Percentiles rank a stretch among this genome's conserved stretches.
These are phyloP conservation scores for Sinocyclocheilus anshuiensis DNA, from an alignment of 2,113 vertebrate species.

Conservation along the genomic window DNA sequence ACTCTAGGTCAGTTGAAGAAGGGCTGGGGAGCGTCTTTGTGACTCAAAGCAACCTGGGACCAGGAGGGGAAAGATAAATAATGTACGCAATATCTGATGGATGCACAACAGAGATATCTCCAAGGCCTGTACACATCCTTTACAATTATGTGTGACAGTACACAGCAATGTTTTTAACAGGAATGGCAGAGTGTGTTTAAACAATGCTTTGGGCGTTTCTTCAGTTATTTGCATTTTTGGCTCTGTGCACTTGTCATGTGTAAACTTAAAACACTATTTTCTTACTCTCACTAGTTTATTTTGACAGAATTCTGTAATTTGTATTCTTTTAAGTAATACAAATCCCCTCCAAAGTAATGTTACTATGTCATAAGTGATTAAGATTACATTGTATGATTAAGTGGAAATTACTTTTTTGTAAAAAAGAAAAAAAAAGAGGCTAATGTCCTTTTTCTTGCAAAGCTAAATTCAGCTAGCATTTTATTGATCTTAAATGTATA, in stretches of 20 bases:
- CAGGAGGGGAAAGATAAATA: conserved; percentile 71
- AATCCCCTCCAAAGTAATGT: background rate
- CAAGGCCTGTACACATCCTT: background rate
- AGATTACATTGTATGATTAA: background rate
- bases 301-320: background rate
- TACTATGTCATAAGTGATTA: background rate
- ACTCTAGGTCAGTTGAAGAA: conserved; percentile 67
- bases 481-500: background rate
- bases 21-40: conserved; percentile 64
- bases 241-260: background rate
- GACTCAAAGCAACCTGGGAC: conserved; percentile 65
- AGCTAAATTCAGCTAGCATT: background rate
- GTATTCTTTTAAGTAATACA: background rate
- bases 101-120: conserved; percentile 67
- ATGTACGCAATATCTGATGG: conserved; percentile 76
- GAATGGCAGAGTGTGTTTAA: background rate
- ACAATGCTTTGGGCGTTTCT: background rate
- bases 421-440: background rate
- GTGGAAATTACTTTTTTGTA: background rate
- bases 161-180: no score
- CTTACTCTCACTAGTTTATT: background rate
- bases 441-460: background rate
- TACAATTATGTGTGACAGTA: background rate
- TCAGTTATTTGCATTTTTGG: background rate
- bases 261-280: background rate